Evolutionary conservation across 2,113 vertebrate species (phyloP), one percentile per base, ranked within the genome.

Genomic region (Steatornis caripensis): DNA sequence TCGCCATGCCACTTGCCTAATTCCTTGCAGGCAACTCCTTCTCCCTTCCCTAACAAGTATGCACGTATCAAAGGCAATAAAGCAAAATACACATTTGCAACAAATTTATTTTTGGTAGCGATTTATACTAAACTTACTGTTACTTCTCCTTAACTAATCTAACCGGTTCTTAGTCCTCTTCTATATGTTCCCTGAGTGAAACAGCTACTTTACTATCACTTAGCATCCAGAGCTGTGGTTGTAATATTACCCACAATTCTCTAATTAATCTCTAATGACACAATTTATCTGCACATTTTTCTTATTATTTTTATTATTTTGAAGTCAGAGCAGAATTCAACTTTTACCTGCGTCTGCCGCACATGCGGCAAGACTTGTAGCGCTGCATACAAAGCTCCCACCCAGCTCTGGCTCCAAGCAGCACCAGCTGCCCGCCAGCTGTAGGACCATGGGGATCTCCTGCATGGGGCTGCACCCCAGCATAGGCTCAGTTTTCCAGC

Each of bases 61-160:
- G 30, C 49, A 58, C 27, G 10, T 69, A 90, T 64, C 51, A 89
- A 95, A 87, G 65, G 60, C 81, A 75, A 96, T 97, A 91, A 97
- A 96, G 66, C 82, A 93, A 97, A 94, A 96, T 41, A 97, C 93
- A 95, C 86, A 94, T 90, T 95, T 91, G 92, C 87, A 89, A 94
- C 62, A 91, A 46, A 96, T 84, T 82, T 89, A 76, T 95, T 96
- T 95, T 94, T 93, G 84, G 89, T 93, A 95, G 81, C 78, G 90
- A 95, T 93, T 95, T 93, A 84, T 93, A 92, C 49, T 82, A 76
- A 95, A 89, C 72, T 84, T 89, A 89, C 69, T 79, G 65, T 70
- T 90, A 60, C 84, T 94, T 91, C 92, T 93, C 83, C 61, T 90
- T 68, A 93, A 87, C 60, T 82, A 76, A 95, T 83, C 60, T 82